phyloP scores from a whole-genome alignment of 2,888 invertebrate species.

The Volucella bombylans region DNA sequence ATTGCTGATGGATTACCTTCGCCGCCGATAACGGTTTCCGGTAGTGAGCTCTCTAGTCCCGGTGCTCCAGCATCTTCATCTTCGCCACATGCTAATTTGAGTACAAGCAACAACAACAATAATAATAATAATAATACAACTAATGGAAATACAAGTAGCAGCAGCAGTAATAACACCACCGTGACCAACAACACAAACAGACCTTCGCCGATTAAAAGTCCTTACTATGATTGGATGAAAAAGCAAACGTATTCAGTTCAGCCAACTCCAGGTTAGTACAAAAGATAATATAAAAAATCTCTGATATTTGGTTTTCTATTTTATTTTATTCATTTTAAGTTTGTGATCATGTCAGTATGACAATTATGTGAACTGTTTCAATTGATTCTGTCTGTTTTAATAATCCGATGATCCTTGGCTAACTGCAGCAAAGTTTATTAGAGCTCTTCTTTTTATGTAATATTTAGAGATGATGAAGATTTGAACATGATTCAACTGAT shows the following conservation, averaged over 20 bases:
- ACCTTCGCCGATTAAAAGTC: slow-evolving; percentile 89
- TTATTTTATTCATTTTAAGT: slow-evolving; percentile 4
- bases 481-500: no score
- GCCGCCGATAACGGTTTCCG: slow-evolving; percentile 84
- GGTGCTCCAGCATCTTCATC: slow-evolving; percentile 82
- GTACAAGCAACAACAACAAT: slow-evolving; percentile 86
- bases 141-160: slow-evolving; percentile 63
- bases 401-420: no score
- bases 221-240: slow-evolving; percentile 94
- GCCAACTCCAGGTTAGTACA: slow-evolving; percentile 89
- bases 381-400: no score
- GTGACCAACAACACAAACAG: slow-evolving; percentile 80
- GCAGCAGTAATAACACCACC: slow-evolving; percentile 75
- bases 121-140: slow-evolving; percentile 69
- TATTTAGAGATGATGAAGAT: no score
- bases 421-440: no score
- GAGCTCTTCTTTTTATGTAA: no score
- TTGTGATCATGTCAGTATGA: background rate
- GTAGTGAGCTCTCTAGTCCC: slow-evolving; percentile 86
- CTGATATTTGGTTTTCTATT: background rate
- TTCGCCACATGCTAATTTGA: slow-evolving; percentile 82
- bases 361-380: background rate
- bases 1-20: slow-evolving; percentile 83
- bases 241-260: slow-evolving; percentile 92
- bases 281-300: background rate